phyloP scores from a whole-genome alignment of 1,140 invertebrate genomes.

The Vanessa tameamea region DNA sequence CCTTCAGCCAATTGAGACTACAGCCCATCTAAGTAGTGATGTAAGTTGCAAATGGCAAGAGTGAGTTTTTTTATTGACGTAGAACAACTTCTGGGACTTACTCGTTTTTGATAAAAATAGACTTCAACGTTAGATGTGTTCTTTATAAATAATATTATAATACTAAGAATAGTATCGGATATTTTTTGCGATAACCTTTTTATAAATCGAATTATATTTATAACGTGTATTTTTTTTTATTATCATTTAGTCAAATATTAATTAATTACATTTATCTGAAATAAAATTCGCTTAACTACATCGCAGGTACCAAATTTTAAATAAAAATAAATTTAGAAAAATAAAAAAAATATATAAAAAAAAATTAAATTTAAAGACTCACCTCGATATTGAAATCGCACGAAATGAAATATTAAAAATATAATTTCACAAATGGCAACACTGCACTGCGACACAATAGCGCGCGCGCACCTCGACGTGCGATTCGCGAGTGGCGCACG shows the following conservation, averaged over 20 bases:
- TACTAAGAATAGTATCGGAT: too few species aligned
- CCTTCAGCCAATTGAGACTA: background rate
- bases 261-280: too few species aligned
- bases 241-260: too few species aligned
- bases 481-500: slow-evolving; percentile 55
- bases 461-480: slow-evolving; percentile 50
- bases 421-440: slow-evolving; percentile 27
- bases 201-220: too few species aligned
- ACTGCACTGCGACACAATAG: slow-evolving; percentile 28
- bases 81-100: background rate
- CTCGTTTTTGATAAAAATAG: background rate
- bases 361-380: slow-evolving; percentile 15
- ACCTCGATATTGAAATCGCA: slow-evolving; percentile 19
- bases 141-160: background rate
- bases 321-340: too few species aligned
- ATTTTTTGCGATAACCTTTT: too few species aligned
- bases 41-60: background rate
- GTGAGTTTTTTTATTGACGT: background rate
- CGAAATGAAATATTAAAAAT: slow-evolving; percentile 19
- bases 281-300: too few species aligned
- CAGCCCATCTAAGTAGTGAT: background rate
- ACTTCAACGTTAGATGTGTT: background rate
- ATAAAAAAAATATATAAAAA: background rate
- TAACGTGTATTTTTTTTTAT: too few species aligned
- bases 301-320: too few species aligned